Evolutionary conservation across 2,888 invertebrate genomes (phyloP), one percentile per base, ranked within the genome.

Genomic region (Leptopterna dolabrata): DNA sequence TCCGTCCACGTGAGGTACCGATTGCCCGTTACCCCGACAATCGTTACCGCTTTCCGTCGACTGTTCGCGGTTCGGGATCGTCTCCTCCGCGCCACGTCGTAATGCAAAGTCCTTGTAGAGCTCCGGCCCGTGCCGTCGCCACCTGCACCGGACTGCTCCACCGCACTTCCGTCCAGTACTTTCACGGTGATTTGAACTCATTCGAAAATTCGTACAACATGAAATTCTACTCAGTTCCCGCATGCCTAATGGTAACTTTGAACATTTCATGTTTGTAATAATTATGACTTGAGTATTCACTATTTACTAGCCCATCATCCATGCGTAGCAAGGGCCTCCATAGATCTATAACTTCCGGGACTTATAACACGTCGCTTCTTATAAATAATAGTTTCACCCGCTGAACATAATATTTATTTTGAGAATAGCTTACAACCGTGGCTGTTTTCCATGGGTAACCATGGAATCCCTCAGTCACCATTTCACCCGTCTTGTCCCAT

Each of bases 31-130:
- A 63, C 24, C 27, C 13, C 63, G 63, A 63, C 63, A 63, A 63
- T 24, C 63, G 63, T 63, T 63, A 63, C 63, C 36, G 41, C 36
- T 36, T 76, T 41, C 73, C 41, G 73, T 36, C 41, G 45, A 19
- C 13, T 27, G 55, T 81, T 51, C 36, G 63, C 81, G 51, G 81
- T 81, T 81, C 13, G 27, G 81, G 81, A 55, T 81, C 30, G 24
- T 55, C 55, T 19, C 41, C 71, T 83, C 41, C 24, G 43, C 24
- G 24, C 24, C 63, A 27, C 63, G 29, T 19, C n/a, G 70, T 83
- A 83, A 83, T 83, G 83, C 83, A 27, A 83, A 83, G 70, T 63
- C 24, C 83, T 63, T 83, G 83, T 83, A 36, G 9, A 36, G 19
- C 24, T 41, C 47, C n/a, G 41, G 71, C 83, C 41, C 82, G 82